phyloP scores from a whole-genome alignment of 1,140 invertebrate genomes.

The Aphaenogaster rudis region DNA sequence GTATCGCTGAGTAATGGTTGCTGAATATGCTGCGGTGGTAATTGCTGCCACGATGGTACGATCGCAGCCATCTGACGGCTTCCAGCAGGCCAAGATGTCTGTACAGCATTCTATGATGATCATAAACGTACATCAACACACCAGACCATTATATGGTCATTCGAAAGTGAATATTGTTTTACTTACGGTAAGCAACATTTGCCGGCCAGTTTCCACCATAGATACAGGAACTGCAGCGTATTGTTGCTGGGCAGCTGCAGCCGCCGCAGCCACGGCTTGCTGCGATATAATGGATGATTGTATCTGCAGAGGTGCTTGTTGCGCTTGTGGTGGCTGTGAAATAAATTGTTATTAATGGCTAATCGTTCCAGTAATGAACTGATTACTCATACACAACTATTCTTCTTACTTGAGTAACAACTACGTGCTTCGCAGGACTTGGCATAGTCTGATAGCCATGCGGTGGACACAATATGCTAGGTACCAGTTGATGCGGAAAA shows the following conservation, averaged over 20 bases:
- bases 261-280: conserved; percentile 88
- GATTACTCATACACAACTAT: background rate
- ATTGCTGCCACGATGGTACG: conserved; percentile 95
- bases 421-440: conserved; percentile 95
- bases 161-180: background rate
- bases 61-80: conserved; percentile 94
- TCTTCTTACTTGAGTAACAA: conserved; percentile 89
- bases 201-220: conserved; percentile 93
- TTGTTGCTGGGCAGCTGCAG: conserved; percentile 91
- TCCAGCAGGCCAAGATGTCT: conserved; percentile 93
- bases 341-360: conserved; percentile 25
- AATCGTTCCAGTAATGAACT: conserved; percentile 7
- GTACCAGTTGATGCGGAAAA: conserved; percentile 95
- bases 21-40: conserved; percentile 91
- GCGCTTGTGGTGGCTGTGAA: conserved; percentile 83
- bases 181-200: conserved; percentile 90
- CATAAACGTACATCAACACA: conserved; percentile 12
- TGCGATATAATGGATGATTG: conserved; percentile 91
- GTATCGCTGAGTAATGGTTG: conserved; percentile 90
- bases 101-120: conserved; percentile 90
- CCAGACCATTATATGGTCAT: background rate
- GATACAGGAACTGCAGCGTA: conserved; percentile 95
- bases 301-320: conserved; percentile 88
- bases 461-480: conserved; percentile 95
- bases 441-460: conserved; percentile 94